phyloP scores from a whole-genome alignment of 2,113 vertebrate genomes.

The Laticauda colubrina region DNA sequence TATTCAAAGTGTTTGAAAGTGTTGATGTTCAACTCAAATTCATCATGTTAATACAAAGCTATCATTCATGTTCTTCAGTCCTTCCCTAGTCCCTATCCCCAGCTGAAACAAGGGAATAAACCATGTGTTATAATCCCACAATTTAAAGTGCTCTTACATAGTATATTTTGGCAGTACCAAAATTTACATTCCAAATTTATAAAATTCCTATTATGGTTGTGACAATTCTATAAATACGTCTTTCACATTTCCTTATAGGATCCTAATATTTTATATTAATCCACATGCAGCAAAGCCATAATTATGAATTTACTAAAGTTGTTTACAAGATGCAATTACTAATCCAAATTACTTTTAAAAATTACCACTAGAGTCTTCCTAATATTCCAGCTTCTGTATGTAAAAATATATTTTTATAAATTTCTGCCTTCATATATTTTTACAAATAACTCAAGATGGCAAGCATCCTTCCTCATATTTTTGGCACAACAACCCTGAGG shows the following conservation, averaged over 20 bases:
- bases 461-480: not conserved
- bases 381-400: not conserved
- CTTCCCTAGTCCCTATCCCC: too few relatives aligned
- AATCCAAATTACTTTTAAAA: not conserved
- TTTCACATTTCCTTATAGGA: not conserved
- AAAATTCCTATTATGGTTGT: not conserved
- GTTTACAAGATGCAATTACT: not conserved
- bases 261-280: not conserved
- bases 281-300: not conserved
- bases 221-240: not conserved
- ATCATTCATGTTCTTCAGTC: not conserved
- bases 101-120: not conserved
- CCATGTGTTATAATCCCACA: not conserved
- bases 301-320: not conserved
- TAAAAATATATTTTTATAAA: not conserved
- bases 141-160: not conserved
- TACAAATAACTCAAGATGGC: not conserved
- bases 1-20: not conserved
- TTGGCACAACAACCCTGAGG: not conserved
- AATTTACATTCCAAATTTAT: not conserved
- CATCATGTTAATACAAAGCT: not conserved
- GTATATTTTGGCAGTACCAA: not conserved
- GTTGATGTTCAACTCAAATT: not conserved
- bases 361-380: not conserved
- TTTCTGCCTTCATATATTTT: not conserved